Base-by-base conservation (phyloP, 37 sponge, comb jelly and placozoan genomes). In the Theonella swinhoei region DNA sequence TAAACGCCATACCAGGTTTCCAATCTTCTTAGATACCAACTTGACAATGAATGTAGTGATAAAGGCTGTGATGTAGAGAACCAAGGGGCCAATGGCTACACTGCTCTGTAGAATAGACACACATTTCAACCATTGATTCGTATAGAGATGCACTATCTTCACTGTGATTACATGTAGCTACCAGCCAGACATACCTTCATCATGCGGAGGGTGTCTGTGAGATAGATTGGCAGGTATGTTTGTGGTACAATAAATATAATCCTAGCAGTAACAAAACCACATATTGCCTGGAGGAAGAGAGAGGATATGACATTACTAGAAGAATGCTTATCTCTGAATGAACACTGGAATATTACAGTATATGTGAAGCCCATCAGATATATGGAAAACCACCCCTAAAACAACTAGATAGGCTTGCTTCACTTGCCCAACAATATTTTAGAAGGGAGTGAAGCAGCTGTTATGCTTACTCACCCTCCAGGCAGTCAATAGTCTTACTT, bases 191-290 rank as follows among this genome's bases (percentile, higher is more conserved):
- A 82, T 36, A 93, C 94, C 73, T 85, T 90, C 43, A 85, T 75
- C 68, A 96, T 81, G 14, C 38, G 19, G 4, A 96, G 71, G 26
- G 86, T 86, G 63, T 93, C 83, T 11, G 90, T 36, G 34, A 96
- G 69, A 77, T 90, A 96, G 60, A 93, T 78, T 2, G 97, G 94
- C 17, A 80, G 61, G 81, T 96, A 96, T 36, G 93, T 82, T 86
- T 96, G 97, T 33, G 92, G 78, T 0, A 97, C 40, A 66, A 94
- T 89, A 11, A 93, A 89, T 25, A 93, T 80, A 4, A 93, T 64
- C 4, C 97, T 68, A 25, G 92, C 86, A 40, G 81, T 84, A 86
- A 93, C 91, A 80, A 90, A 96, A 30, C 93, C 69, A 8, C 88
- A 35, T 23, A 86, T 93, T 28, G 80, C 72, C 94, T 94, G 82